phyloP scores from a whole-genome alignment of 2,113 vertebrate genomes.

The Zosterops lateralis region DNA sequence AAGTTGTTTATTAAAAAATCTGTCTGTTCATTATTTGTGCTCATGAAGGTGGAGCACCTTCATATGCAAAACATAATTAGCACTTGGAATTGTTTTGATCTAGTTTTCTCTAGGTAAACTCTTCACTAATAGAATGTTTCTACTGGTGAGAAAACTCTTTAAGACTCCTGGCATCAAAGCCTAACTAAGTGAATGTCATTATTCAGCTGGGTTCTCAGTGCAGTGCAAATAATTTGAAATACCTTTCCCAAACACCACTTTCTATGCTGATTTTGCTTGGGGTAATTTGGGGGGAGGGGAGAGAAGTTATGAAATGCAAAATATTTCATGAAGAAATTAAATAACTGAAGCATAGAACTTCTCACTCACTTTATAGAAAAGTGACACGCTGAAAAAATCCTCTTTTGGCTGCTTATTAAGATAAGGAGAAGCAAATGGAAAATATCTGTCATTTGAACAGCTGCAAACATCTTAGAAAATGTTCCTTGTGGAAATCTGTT shows the following conservation, averaged over 20 bases:
- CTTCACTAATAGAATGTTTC: conserved; percentile 32
- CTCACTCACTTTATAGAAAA: neutral
- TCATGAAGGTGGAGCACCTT: conserved; percentile 34
- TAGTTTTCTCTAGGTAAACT: conserved; percentile 36
- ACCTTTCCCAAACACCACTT: neutral
- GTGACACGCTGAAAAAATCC: neutral
- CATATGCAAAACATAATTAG: conserved; percentile 40
- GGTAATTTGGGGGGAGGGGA: neutral
- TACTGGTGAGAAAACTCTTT: conserved; percentile 5
- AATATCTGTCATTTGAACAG: neutral
- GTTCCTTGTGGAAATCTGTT: neutral
- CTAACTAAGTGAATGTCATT: neutral
- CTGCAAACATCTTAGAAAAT: neutral
- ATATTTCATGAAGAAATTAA: neutral
- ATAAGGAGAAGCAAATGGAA: neutral
- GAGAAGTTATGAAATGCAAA: neutral
- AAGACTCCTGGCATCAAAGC: conserved; percentile 14
- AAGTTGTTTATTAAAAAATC: conserved; percentile 25
- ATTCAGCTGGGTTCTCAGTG: neutral
- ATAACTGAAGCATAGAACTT: neutral
- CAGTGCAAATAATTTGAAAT: conserved; percentile 15
- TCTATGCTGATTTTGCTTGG: neutral
- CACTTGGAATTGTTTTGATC: conserved; percentile 53
- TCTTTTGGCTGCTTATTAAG: neutral
- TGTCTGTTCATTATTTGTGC: neutral